A percentile compares a stretch with the other conserved stretches of the same genome.
Conservation (phyloP, 2,888 invertebrate species). For the Alentia gelatinosa region DNA sequence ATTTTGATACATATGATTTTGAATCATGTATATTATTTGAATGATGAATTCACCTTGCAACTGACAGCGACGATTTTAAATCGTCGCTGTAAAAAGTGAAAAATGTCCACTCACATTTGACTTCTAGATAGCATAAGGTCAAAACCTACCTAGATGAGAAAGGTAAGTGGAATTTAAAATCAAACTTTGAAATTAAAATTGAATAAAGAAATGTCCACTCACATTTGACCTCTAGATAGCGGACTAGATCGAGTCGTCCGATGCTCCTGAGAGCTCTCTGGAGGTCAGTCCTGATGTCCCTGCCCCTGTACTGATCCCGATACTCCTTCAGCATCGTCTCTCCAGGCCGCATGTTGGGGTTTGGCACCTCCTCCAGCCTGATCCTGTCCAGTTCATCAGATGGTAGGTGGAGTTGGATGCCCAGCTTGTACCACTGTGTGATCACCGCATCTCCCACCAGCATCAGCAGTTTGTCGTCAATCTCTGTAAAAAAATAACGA, state of each 20-base stretch:
- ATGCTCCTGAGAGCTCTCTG: not conserved
- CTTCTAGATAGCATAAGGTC: not conserved
- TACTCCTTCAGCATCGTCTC: not conserved
- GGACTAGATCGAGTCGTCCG: not conserved
- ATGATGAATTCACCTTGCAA: no score
- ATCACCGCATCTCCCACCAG: not conserved
- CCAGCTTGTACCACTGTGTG: not conserved
- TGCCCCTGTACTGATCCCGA: not conserved
- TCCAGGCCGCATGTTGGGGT: not conserved
- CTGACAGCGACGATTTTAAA: no score
- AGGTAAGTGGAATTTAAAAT: no score
- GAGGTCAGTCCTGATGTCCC: not conserved
- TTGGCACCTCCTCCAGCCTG: not conserved
- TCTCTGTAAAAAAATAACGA: no score
- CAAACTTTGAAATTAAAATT: no score
- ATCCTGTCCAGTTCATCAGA: not conserved
- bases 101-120: not conserved
- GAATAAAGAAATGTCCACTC: not conserved
- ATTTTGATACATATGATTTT: no score
- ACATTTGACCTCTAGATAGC: not conserved
- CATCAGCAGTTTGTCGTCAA: not conserved
- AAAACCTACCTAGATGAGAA: no score
- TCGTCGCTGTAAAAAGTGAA: no score
- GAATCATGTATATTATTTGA: no score
- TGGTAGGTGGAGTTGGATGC: not conserved